Evolutionary conservation across 1,140 invertebrate species (phyloP).

Genomic region (Phenacoccus solenopsis): DNA sequence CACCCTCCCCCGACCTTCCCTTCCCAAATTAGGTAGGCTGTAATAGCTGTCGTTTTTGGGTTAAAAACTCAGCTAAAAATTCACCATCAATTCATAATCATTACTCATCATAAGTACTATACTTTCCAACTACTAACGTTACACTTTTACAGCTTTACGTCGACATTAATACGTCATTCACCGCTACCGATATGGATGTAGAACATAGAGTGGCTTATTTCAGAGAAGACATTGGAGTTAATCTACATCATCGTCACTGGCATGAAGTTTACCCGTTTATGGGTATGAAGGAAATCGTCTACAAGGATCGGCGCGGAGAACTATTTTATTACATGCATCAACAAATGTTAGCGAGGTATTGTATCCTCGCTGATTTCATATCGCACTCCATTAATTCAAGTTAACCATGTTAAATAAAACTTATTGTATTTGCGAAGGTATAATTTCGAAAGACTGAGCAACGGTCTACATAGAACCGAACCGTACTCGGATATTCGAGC

Average conservation of each 20-base stretch:
- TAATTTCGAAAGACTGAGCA: constrained; percentile 51
- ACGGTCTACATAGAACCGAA: constrained; percentile 41
- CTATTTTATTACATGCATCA: constrained; percentile 63
- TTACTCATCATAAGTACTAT: neutral
- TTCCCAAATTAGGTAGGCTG: no score
- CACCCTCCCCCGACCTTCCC: no score
- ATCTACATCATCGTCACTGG: constrained; percentile 67
- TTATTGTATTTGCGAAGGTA: constrained; percentile 38
- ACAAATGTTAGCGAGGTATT: constrained; percentile 40
- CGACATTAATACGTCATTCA: constrained; percentile 41
- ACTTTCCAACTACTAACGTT: neutral
- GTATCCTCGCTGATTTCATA: neutral
- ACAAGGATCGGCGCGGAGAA: constrained; percentile 54
- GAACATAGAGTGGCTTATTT: constrained; percentile 63
- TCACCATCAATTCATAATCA: no score
- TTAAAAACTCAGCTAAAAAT: no score
- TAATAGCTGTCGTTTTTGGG: no score
- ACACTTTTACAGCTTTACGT: neutral
- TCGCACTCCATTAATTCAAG: neutral
- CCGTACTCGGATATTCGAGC: constrained; percentile 45
- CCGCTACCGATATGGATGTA: constrained; percentile 53
- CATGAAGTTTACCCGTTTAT: constrained; percentile 35
- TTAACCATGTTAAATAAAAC: neutral
- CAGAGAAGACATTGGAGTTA: constrained; percentile 57
- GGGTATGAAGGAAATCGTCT: constrained; percentile 38